Evolutionary conservation across 2,888 invertebrate genomes (phyloP).

Genomic region (Aquatica leii): DNA sequence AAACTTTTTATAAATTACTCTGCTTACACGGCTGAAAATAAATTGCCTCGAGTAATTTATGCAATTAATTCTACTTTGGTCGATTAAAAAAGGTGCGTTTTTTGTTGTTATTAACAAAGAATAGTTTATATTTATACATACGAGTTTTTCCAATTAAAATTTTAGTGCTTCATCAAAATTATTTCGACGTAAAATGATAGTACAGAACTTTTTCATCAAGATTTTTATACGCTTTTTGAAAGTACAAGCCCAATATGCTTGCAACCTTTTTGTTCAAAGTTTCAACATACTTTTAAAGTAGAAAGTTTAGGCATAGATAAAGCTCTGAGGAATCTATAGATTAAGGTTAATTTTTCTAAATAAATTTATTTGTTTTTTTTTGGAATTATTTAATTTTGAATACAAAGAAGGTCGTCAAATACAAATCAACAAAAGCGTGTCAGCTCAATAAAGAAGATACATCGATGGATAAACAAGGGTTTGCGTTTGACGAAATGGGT

Average conservation of each 20-base stretch:
- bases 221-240: not conserved
- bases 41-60: not conserved
- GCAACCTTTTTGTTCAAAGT: slow-evolving; percentile 5
- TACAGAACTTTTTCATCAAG: not conserved
- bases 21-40: slow-evolving; percentile 3
- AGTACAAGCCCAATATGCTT: slow-evolving; percentile 3
- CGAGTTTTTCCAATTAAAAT: not conserved
- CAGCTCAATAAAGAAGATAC: not conserved
- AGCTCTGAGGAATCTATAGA: too few relatives aligned
- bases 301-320: too few relatives aligned
- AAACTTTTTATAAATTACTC: slow-evolving; percentile 2
- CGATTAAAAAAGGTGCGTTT: not conserved
- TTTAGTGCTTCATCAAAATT: not conserved
- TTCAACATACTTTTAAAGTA: slow-evolving; percentile 5
- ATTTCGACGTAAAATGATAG: not conserved
- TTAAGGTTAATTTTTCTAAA: too few relatives aligned
- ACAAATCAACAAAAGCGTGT: too few relatives aligned
- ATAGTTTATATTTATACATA: too few relatives aligned
- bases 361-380: too few relatives aligned
- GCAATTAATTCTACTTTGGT: not conserved
- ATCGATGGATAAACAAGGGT: not conserved
- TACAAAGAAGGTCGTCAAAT: too few relatives aligned
- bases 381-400: too few relatives aligned
- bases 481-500: not conserved
- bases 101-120: too few relatives aligned